Base-by-base conservation (phyloP, 2,888 invertebrate genomes). In the Morpho deidamia region DNA sequence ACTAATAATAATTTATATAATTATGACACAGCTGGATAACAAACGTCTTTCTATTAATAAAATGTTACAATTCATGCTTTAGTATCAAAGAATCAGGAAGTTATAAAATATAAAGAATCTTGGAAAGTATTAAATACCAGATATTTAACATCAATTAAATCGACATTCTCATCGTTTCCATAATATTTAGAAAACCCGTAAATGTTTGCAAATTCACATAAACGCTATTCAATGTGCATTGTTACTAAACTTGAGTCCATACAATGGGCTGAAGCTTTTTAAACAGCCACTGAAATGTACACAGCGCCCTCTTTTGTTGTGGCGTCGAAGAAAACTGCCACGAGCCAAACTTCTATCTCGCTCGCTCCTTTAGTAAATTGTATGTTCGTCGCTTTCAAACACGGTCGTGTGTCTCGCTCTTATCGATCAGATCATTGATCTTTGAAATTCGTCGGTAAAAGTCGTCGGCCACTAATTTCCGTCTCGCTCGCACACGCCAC, bases 361-460 rank as follows among this genome's bases (percentile, higher is more conserved):
- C 59, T 83, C 68, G 49, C 52, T 54, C 58, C 60, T 44, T 40
- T 33, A 23, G 45, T 32, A 47, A 55, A 44, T 53, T 38, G 44
- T 69, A 67, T 68, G 52, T 58, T 46, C 46, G 10, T 76, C 72
- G 73, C 77, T 65, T 61, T 78, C 65, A n/a, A n/a, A n/a, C n/a
- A n/a, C 68, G 55, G 78, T 74, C 79, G 77, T 77, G 73, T 78
- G 76, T 81, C 81, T 76, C 80, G 67, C 73, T 84, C 78, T 79
- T 83, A 85, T 85, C 85, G 79, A 79, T 66, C 81, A 86, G 89
- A 88, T 86, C 89, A 87, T 86, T 88, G 89, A 87, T 89, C 89
- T 88, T 86, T 83, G 80, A 85, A 86, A 83, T 85, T 83, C 82
- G 83, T 83, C 83, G 83, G 84, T 78, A 81, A 23, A 83, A 74